phyloP scores from a whole-genome alignment of 2,888 invertebrate species.

The Abrostola triplasia region DNA sequence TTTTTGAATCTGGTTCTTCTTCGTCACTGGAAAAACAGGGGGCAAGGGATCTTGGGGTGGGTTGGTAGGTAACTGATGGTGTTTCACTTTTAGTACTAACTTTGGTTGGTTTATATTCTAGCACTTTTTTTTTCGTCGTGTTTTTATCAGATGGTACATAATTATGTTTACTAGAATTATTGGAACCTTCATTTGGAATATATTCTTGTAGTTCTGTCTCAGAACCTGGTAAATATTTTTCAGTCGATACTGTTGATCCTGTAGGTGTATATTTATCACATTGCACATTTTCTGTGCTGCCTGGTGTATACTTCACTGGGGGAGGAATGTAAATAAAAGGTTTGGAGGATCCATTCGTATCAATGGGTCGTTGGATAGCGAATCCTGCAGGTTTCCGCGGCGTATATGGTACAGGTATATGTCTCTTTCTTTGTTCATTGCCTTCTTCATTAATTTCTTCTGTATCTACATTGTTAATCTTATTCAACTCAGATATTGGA shows the following conservation, averaged over 20 bases:
- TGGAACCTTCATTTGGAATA: conserved; percentile 70
- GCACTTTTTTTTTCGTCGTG: conserved; percentile 76
- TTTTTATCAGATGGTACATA: conserved; percentile 84
- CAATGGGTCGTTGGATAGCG: conserved; percentile 75
- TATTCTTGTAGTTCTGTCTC: conserved; percentile 78
- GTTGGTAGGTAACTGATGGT: conserved; percentile 78
- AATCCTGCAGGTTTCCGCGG: conserved; percentile 81
- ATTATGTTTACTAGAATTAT: conserved; percentile 68
- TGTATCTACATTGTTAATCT: conserved; percentile 73
- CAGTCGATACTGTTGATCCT: conserved; percentile 74
- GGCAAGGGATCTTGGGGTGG: conserved; percentile 80
- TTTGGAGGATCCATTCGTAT: conserved; percentile 75
- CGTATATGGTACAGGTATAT: conserved; percentile 86
- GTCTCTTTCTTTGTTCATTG: conserved; percentile 77
- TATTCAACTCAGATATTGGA: conserved; percentile 89
- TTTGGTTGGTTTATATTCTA: conserved; percentile 83
- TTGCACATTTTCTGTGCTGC: conserved; percentile 70
- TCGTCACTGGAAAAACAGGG: conserved; percentile 87
- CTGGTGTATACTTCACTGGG: conserved; percentile 78
- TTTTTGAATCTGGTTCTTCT: conserved; percentile 80
- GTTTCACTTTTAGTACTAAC: conserved; percentile 69
- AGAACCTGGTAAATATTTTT: conserved; percentile 80
- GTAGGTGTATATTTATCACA: conserved; percentile 81
- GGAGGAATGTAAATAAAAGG: conserved; percentile 82
- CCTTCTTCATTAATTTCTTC: conserved; percentile 70